These are phyloP conservation scores for Mallotus villosus DNA, from an alignment of 2,797 vertebrate genomes.

Conservation along the genomic window DNA sequence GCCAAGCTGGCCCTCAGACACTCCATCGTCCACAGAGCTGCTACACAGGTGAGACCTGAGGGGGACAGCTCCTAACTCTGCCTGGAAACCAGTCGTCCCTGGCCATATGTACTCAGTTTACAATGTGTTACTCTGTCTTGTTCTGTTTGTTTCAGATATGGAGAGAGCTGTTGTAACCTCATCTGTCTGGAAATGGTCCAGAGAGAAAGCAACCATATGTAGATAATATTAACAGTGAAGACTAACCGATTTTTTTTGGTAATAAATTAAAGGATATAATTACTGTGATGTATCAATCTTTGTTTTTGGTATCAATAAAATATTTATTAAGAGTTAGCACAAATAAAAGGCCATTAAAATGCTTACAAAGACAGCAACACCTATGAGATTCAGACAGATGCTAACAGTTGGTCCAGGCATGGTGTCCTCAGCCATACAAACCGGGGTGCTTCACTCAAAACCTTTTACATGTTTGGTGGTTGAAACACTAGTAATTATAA, in stretches of 20 bases:
- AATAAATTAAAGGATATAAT: no score
- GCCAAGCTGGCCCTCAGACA: conserved; percentile 65
- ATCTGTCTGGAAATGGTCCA: background rate
- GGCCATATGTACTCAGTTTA: no score
- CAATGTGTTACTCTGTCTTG: no score
- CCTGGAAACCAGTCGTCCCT: background rate
- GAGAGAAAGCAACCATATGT: background rate
- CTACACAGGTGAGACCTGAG: conserved; percentile 49
- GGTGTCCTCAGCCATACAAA: conserved; percentile 24
- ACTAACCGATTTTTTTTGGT: no score
- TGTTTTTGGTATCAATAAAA: background rate
- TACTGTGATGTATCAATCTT: no score
- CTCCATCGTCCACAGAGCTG: conserved; percentile 70
- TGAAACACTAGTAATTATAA: conserved; percentile 3
- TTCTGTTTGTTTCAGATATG: conserved; percentile 59
- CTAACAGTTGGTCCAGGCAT: conserved; percentile 51
- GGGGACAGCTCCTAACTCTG: background rate
- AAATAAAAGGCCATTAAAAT: no score
- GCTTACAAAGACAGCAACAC: background rate
- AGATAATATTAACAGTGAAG: background rate
- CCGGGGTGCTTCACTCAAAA: no score
- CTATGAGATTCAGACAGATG: background rate
- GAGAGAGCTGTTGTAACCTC: conserved; percentile 58
- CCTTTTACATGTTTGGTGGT: no score
- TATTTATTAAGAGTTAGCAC: background rate